These are phyloP conservation scores for Lamellibrachia satsuma DNA, from an alignment of 2,888 invertebrate genomes.

Conservation along the genomic window DNA sequence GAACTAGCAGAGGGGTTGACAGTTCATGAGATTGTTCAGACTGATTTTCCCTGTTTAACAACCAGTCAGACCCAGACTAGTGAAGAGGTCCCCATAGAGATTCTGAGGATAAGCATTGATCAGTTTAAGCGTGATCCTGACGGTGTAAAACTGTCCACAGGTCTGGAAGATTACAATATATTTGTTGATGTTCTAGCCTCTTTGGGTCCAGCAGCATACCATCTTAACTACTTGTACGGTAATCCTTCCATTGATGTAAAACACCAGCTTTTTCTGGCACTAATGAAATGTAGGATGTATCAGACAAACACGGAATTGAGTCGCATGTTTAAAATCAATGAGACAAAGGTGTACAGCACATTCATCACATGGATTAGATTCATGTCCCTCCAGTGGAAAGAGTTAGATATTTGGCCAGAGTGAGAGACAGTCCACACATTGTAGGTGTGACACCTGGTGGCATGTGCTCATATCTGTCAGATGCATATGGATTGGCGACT, in stretches of 20 bases:
- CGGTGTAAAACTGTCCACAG: no score
- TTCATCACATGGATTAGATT: slow-evolving; percentile 39
- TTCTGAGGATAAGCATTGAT: no score
- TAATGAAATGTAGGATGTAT: slow-evolving; percentile 40
- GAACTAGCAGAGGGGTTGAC: no score
- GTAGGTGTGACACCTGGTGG: slow-evolving; percentile 45
- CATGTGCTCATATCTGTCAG: slow-evolving; percentile 41
- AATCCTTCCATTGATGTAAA: slow-evolving; percentile 29
- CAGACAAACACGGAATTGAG: slow-evolving; percentile 40
- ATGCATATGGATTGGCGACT: slow-evolving; percentile 45
- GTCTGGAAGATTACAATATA: no score
- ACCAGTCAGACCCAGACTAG: no score
- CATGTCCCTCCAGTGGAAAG: slow-evolving; percentile 22
- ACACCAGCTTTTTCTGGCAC: slow-evolving; percentile 28
- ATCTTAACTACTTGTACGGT: not conserved
- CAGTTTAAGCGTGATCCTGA: no score
- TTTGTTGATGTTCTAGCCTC: not conserved
- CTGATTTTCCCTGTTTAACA: no score
- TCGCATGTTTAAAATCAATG: slow-evolving; percentile 39
- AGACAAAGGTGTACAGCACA: slow-evolving; percentile 37
- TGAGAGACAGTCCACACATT: slow-evolving; percentile 33
- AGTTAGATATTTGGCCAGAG: slow-evolving; percentile 37
- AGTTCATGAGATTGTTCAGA: no score
- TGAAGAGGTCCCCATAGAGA: not conserved
- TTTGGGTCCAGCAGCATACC: slow-evolving; percentile 8